A percentile compares a stretch with the other conserved stretches of the same genome.
Evolutionary conservation across 2,113 vertebrate species (phyloP).

Genomic region (Ranitomeya imitator): DNA sequence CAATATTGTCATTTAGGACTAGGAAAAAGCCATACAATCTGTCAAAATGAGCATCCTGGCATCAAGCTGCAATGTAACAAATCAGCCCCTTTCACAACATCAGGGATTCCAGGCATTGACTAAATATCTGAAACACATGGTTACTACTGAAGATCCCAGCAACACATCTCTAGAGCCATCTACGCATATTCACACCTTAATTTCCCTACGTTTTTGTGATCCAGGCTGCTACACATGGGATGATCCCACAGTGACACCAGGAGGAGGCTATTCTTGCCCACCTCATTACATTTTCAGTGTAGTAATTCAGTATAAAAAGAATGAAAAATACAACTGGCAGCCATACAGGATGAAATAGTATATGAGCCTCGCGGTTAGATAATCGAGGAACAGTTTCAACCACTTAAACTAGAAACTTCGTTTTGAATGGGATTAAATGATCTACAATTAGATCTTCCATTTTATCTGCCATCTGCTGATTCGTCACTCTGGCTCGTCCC

Average conservation of each 20-base stretch:
- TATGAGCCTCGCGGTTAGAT: neutral
- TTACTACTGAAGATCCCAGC: neutral
- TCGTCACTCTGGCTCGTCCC: neutral
- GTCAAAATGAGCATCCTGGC: constrained; percentile 10
- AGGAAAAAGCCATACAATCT: neutral
- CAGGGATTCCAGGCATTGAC: constrained; percentile 33
- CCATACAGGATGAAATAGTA: neutral
- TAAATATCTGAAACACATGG: neutral
- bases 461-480: constrained; percentile 9
- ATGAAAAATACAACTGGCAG: neutral
- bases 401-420: neutral
- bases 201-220: neutral
- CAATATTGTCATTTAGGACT: constrained; percentile 4
- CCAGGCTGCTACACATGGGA: neutral
- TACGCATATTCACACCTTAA: neutral
- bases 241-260: neutral
- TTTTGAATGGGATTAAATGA: neutral
- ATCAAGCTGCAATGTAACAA: constrained; percentile 25
- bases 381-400: neutral
- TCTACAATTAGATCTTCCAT: neutral
- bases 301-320: neutral
- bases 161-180: neutral
- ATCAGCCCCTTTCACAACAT: constrained; percentile 33
- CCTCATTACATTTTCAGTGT: neutral
- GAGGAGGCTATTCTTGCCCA: neutral